Evolutionary conservation across 92 coral and sea anemone species (phyloP).

Genomic region (Blastomussa wellsi): DNA sequence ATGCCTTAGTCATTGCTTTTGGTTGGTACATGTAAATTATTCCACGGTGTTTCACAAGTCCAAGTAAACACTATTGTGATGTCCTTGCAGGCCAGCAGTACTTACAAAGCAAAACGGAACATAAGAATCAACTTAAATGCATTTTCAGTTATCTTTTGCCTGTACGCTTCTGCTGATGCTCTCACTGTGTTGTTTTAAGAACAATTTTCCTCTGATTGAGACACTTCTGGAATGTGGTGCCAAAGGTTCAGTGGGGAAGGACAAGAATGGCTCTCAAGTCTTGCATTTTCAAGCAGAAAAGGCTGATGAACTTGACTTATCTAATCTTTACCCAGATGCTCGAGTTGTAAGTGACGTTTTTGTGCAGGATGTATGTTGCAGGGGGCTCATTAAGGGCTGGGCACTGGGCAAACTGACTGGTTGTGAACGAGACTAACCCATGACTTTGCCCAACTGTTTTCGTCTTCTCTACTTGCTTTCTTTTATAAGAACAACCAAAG

Average conservation of each 20-base stretch:
- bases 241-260: slow-evolving; percentile 62
- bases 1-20: not conserved
- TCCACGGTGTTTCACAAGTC: not conserved
- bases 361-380: no score
- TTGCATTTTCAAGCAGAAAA: slow-evolving; percentile 60
- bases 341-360: slow-evolving; percentile 44
- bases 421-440: no score
- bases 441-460: no score
- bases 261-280: slow-evolving; percentile 57
- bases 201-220: slow-evolving; percentile 70
- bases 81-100: no score
- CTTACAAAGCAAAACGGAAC: no score
- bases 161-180: not conserved
- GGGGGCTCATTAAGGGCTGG: no score
- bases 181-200: slow-evolving; percentile 24
- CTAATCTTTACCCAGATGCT: slow-evolving; percentile 69
- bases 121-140: no score
- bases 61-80: not conserved
- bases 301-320: slow-evolving; percentile 52
- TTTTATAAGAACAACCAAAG: no score
- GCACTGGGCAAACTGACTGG: no score
- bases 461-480: no score
- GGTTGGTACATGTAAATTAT: no score
- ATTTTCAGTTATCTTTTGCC: not conserved
- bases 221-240: slow-evolving; percentile 76